phyloP scores from a whole-genome alignment of 1,140 invertebrate genomes.

The Drosophila nebulosa region DNA sequence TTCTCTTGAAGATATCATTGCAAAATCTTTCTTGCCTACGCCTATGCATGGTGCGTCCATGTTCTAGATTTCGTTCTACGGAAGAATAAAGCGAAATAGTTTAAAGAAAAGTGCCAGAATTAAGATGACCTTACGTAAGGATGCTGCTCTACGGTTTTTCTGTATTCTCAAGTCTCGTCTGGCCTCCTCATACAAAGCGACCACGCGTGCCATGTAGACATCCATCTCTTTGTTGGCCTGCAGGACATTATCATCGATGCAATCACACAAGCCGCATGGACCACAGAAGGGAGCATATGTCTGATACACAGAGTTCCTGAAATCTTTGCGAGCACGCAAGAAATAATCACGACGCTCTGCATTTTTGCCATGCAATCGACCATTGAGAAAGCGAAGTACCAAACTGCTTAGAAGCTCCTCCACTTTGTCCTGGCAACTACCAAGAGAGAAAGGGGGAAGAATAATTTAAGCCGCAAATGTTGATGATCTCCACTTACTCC shows the following conservation, averaged over 20 bases:
- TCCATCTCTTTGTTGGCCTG: not conserved
- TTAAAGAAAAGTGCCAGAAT: not conserved
- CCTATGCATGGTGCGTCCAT: no score
- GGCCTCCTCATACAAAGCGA: not conserved
- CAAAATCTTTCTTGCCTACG: not conserved
- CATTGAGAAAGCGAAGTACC: constrained; percentile 33
- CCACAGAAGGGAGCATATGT: constrained; percentile 6
- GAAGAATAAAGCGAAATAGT: not conserved
- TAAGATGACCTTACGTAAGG: not conserved
- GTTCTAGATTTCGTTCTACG: not conserved
- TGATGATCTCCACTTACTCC: not conserved
- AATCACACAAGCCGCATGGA: not conserved
- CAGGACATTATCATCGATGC: not conserved
- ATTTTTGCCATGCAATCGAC: constrained; percentile 11
- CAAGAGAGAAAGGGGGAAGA: not conserved
- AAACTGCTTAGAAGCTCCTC: constrained; percentile 15
- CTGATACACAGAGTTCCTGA: not conserved
- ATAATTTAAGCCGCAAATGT: no score
- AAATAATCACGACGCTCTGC: not conserved
- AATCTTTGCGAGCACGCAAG: not conserved
- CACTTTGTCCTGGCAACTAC: not conserved
- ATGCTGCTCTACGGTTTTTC: not conserved
- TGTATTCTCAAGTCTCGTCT: not conserved
- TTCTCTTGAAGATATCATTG: not conserved
- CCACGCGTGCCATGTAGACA: not conserved